These are phyloP conservation scores for Limonius californicus DNA, from an alignment of 1,140 invertebrate genomes.

Conservation along the genomic window DNA sequence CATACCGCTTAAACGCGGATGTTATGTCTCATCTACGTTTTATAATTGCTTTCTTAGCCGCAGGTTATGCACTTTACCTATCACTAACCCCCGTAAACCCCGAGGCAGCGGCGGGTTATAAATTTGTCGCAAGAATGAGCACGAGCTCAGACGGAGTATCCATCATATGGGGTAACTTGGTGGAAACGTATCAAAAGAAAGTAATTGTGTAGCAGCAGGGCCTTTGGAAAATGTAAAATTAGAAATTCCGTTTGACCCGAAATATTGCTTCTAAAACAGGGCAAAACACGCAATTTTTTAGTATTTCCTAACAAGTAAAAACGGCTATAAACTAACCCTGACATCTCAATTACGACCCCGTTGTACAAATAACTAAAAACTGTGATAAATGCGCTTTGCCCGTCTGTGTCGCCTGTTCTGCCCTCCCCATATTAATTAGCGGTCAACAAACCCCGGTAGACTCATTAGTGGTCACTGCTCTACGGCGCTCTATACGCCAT, in stretches of 20 bases:
- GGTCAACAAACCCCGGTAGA: conserved; percentile 22
- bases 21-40: conserved; percentile 33
- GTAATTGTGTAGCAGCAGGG: conserved; percentile 30
- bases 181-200: conserved; percentile 31
- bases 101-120: conserved; percentile 22
- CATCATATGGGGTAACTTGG: conserved; percentile 26
- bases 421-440: conserved; percentile 23
- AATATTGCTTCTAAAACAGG: neutral
- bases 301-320: conserved; percentile 1
- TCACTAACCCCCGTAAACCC: conserved; percentile 10
- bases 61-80: conserved; percentile 22
- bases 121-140: conserved; percentile 29
- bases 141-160: conserved; percentile 25
- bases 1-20: conserved; percentile 24
- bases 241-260: neutral
- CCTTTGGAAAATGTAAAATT: conserved; percentile 7
- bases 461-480: conserved; percentile 21
- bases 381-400: conserved; percentile 12
- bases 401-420: conserved; percentile 5
- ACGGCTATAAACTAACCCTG: conserved; percentile 12
- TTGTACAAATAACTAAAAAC: conserved; percentile 15
- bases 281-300: neutral
- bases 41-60: conserved; percentile 41
- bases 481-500: conserved; percentile 1
- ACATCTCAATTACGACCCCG: conserved; percentile 14